phyloP scores from a whole-genome alignment of 2,797 vertebrate genomes.

The Eospalax fontanierii region DNA sequence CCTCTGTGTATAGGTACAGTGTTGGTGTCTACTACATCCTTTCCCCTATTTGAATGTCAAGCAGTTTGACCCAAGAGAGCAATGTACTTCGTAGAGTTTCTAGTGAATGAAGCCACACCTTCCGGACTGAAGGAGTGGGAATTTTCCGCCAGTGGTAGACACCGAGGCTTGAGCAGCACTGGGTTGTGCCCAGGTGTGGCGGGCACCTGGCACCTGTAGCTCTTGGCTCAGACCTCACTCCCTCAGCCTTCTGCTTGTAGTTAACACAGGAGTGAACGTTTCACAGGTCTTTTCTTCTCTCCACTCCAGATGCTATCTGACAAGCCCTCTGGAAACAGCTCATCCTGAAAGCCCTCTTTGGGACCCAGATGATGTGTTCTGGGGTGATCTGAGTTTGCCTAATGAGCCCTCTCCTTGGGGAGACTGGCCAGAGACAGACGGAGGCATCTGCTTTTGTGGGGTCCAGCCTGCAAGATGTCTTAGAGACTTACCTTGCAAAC shows the following conservation, averaged over 20 bases:
- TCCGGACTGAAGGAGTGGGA: neutral
- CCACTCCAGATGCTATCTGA: neutral
- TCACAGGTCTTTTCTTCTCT: neutral
- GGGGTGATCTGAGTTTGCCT: neutral
- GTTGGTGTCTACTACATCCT: neutral
- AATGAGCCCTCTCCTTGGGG: conserved; percentile 19
- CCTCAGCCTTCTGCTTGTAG: neutral
- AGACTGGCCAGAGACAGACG: neutral
- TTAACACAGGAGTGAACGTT: neutral
- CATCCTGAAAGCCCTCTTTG: neutral
- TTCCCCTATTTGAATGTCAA: neutral
- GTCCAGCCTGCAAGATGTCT: neutral
- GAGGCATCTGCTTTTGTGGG: neutral
- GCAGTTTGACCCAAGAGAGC: neutral
- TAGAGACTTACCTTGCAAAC: neutral
- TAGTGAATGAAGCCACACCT: neutral
- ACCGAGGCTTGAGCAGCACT: neutral
- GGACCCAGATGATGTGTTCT: neutral
- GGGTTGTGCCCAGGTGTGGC: neutral
- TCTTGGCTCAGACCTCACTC: conserved; percentile 9
- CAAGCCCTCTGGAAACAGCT: neutral
- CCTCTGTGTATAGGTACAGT: neutral
- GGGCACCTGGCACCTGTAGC: neutral
- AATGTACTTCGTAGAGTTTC: neutral
- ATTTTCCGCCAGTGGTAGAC: conserved; percentile 38